Percentiles rank a stretch among this genome's conserved stretches.
Evolutionary conservation across 2,113 vertebrate species (phyloP).

Genomic region (Hymenochirus boettgeri): DNA sequence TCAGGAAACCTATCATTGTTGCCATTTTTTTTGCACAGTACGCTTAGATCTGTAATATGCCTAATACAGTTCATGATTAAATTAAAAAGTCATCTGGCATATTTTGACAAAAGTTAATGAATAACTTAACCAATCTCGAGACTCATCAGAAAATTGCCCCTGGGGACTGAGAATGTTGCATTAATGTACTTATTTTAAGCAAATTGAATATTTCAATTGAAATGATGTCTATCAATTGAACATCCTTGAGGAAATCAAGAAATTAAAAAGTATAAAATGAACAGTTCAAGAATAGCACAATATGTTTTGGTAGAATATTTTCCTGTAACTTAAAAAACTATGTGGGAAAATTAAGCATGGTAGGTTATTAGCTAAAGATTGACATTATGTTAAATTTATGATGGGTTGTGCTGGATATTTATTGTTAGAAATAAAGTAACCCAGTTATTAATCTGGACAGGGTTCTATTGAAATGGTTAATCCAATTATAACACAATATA

Average conservation of each 20-base stretch:
- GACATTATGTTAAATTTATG: neutral
- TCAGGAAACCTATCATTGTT: no score
- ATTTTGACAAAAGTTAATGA: constrained; percentile 41
- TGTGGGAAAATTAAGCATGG: neutral
- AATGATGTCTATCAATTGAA: constrained; percentile 40
- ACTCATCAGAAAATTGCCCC: constrained; percentile 40
- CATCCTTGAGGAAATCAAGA: constrained; percentile 36
- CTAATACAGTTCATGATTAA: constrained; percentile 35
- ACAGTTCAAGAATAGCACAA: constrained; percentile 20
- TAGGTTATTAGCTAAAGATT: neutral
- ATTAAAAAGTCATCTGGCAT: constrained; percentile 38
- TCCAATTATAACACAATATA: no score
- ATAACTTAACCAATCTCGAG: constrained; percentile 41
- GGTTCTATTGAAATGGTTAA: no score
- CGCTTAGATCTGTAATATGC: constrained; percentile 6
- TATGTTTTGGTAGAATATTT: constrained; percentile 3
- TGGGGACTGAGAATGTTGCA: constrained; percentile 30
- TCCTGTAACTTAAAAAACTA: neutral
- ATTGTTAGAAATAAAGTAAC: no score
- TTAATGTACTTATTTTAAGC: constrained; percentile 38
- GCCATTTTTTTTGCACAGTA: neutral
- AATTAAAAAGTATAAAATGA: constrained; percentile 39
- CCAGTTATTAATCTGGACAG: no score
- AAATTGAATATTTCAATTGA: constrained; percentile 42
- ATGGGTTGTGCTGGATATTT: no score